Conservation (phyloP, 2,113 vertebrate genomes). For the Cynopterus brachyotis region DNA sequence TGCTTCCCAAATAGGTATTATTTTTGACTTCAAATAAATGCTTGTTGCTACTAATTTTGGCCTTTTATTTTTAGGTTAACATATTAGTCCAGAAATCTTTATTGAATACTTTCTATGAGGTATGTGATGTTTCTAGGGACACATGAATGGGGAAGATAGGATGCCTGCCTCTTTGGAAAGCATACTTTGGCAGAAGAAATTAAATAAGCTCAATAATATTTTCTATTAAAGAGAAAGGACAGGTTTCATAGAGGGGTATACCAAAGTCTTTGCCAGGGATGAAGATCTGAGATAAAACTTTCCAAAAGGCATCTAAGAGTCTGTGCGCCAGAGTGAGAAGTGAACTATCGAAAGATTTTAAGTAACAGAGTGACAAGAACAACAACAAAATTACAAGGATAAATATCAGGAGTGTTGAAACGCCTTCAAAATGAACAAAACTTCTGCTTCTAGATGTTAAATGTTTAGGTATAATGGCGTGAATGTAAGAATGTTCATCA, state of each 20-base stretch:
- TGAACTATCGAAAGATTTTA: background rate
- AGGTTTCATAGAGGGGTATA: background rate
- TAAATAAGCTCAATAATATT: background rate
- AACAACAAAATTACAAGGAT: background rate
- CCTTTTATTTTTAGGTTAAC: too few relatives aligned
- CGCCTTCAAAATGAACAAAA: background rate
- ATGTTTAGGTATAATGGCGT: background rate
- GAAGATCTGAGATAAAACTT: background rate
- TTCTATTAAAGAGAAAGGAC: background rate
- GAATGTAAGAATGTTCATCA: background rate
- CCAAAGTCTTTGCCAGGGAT: background rate
- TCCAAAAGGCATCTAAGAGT: background rate
- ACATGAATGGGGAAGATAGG: background rate
- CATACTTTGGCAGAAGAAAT: background rate
- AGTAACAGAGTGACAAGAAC: background rate
- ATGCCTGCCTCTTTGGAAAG: background rate
- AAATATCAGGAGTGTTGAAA: background rate
- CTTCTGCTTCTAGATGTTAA: background rate
- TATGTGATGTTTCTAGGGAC: slow-evolving; percentile 2
- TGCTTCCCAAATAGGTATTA: too few relatives aligned
- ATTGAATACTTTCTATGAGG: background rate
- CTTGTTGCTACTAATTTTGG: too few relatives aligned
- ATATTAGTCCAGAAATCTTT: background rate
- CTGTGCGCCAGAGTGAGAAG: background rate
- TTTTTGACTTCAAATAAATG: too few relatives aligned